Evolutionary conservation across 2,113 vertebrate genomes (phyloP).

Genomic region (Calypte anna): DNA sequence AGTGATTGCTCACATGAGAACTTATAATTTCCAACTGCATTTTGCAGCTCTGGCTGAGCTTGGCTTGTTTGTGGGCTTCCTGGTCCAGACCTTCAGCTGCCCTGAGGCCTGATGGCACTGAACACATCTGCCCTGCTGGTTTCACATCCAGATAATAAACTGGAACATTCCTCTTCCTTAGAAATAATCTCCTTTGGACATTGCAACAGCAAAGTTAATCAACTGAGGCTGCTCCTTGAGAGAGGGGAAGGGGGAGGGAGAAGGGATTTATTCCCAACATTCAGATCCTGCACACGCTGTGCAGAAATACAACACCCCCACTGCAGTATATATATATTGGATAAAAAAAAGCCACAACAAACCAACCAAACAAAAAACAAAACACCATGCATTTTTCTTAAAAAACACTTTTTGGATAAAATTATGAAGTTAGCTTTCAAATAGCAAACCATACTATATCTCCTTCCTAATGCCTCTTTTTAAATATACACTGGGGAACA

Average conservation of each 20-base stretch:
- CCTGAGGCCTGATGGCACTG: neutral
- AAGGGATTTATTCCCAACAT: neutral
- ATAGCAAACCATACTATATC: constrained; percentile 12
- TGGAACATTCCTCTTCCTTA: neutral
- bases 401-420: neutral
- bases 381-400: neutral
- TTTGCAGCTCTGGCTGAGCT: accelerated
- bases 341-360: too few species aligned
- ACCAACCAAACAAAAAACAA: neutral
- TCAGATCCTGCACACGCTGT: neutral
- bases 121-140: neutral
- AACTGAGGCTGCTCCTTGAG: neutral
- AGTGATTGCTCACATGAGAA: neutral
- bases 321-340: neutral
- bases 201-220: neutral
- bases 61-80: accelerated
- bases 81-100: neutral
- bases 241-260: neutral
- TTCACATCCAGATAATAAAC: neutral
- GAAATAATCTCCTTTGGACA: neutral
- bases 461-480: constrained; percentile 38
- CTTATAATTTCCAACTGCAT: neutral
- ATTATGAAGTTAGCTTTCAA: constrained; percentile 20
- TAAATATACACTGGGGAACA: constrained; percentile 17
- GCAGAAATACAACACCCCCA: neutral